These are phyloP conservation scores for Enteromius mattozi DNA, from an alignment of 2,797 vertebrate species.

Conservation along the genomic window DNA sequence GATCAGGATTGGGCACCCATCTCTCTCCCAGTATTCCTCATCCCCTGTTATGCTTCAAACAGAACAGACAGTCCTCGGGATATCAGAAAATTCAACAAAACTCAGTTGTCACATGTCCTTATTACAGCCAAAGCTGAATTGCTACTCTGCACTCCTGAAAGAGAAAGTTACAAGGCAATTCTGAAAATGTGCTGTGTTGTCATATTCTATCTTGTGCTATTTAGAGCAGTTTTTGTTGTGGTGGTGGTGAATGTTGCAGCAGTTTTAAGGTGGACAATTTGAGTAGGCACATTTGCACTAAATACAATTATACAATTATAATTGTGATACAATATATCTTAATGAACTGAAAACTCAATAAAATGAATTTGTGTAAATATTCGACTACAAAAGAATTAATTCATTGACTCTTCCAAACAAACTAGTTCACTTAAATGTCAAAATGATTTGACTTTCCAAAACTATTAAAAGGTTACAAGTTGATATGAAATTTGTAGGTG, in stretches of 20 bases:
- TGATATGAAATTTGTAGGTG: background rate
- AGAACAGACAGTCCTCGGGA: background rate
- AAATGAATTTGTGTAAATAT: background rate
- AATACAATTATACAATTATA: no score
- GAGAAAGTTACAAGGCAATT: slow-evolving; percentile 3
- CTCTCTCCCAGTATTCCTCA: background rate
- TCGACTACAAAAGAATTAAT: background rate
- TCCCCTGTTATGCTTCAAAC: background rate
- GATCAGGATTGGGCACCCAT: slow-evolving; percentile 1
- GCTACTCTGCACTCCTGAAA: slow-evolving; percentile 23
- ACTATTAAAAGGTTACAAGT: background rate
- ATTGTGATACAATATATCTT: background rate
- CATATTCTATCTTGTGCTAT: slow-evolving; percentile 3
- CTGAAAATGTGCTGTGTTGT: slow-evolving; percentile 13
- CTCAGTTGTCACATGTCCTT: slow-evolving; percentile 29
- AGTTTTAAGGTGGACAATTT: slow-evolving; percentile 4
- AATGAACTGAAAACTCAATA: background rate
- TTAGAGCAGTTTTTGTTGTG: slow-evolving; percentile 1
- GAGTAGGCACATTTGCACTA: background rate
- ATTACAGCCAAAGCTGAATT: slow-evolving; percentile 16
- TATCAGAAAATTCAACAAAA: slow-evolving; percentile 8
- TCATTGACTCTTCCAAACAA: background rate
- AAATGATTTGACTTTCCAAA: background rate
- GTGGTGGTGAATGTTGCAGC: background rate
- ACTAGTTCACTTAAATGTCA: background rate